Conservation (phyloP, 2,113 vertebrate species). For the Myrmecobius fasciatus region DNA sequence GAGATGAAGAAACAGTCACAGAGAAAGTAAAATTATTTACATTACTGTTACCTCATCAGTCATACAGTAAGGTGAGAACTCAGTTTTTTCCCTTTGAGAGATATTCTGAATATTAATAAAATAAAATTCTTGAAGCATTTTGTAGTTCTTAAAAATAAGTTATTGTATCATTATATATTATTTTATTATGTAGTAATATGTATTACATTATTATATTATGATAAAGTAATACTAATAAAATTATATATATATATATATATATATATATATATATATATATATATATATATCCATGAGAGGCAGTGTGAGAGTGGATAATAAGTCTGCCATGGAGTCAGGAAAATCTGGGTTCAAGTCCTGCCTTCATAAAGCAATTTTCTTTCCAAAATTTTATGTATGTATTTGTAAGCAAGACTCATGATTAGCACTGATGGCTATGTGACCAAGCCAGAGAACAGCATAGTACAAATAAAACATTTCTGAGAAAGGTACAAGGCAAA, state of each 20-base stretch:
- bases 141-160: constrained; percentile 1
- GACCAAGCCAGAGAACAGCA: neutral
- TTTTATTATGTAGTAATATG: no score
- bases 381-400: neutral
- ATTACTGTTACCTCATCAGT: neutral
- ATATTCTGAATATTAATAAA: neutral
- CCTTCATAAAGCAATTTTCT: neutral
- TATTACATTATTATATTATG: no score
- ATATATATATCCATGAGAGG: neutral
- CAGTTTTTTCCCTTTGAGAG: neutral
- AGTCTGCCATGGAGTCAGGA: neutral
- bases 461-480: neutral
- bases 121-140: constrained; percentile 20
- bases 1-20: neutral
- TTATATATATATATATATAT: neutral
- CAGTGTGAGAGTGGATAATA: neutral
- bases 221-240: neutral
- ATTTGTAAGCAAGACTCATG: neutral
- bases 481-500: neutral
- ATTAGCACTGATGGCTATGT: neutral
- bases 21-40: neutral
- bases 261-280: neutral
- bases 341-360: neutral
- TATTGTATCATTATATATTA: neutral
- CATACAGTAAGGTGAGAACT: neutral